Evolutionary conservation across 2,113 vertebrate genomes (phyloP).

Genomic region (Meles meles): DNA sequence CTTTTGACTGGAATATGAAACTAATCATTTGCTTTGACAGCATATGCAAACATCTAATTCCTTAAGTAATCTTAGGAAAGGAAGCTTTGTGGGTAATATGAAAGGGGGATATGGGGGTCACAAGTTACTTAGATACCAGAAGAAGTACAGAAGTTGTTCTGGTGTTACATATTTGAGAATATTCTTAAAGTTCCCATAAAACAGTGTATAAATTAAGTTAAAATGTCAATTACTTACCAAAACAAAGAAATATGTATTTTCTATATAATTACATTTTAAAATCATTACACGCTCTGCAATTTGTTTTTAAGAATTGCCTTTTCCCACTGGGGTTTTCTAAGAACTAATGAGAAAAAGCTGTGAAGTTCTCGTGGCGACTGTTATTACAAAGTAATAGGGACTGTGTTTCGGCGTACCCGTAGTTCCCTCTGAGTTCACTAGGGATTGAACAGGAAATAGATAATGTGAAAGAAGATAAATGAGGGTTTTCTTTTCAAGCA

Average conservation of each 20-base stretch:
- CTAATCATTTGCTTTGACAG: neutral
- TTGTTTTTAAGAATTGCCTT: neutral
- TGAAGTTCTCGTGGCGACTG: neutral
- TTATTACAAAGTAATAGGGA: neutral
- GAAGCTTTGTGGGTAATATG: neutral
- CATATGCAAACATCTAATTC: neutral
- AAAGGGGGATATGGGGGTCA: neutral
- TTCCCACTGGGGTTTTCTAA: neutral
- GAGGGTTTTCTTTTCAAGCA: neutral
- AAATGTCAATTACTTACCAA: neutral
- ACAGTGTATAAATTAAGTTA: slow-evolving; percentile 1
- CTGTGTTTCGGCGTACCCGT: neutral
- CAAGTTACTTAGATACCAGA: neutral
- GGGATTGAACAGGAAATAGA: neutral
- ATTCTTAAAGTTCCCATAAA: neutral
- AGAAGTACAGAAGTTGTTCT: neutral
- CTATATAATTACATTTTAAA: slow-evolving; percentile 5
- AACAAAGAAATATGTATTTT: neutral
- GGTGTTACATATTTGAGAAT: neutral
- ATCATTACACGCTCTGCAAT: neutral
- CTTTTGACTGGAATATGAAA: neutral
- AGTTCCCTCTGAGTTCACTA: neutral
- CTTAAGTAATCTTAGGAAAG: neutral
- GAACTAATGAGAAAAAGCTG: neutral
- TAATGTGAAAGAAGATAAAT: neutral